Evolutionary conservation across 1,140 invertebrate genomes (phyloP).

Genomic region (Drosophila ironensis): DNA sequence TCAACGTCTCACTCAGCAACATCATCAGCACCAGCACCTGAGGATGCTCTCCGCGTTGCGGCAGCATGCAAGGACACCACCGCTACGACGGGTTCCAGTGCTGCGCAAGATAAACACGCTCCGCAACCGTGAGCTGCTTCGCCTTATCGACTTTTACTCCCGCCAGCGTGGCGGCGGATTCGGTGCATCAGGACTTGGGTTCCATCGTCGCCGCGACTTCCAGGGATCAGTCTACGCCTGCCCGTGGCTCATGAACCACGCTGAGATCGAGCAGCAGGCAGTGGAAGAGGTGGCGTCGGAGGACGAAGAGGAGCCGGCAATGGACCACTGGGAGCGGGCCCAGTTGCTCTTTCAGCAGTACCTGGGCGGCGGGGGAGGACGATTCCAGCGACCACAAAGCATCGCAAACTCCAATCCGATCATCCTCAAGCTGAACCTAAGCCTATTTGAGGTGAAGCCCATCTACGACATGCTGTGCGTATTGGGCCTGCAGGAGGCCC

Average conservation of each 20-base stretch:
- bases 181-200: neutral
- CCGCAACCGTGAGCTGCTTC: neutral
- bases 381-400: neutral
- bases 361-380: neutral
- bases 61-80: neutral
- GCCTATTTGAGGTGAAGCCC: neutral
- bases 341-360: slow-evolving; percentile 23
- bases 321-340: slow-evolving; percentile 9
- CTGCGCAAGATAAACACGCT: neutral
- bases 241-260: neutral
- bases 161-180: neutral
- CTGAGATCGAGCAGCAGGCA: neutral
- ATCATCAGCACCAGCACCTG: neutral
- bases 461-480: neutral
- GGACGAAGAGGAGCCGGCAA: neutral
- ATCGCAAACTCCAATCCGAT: neutral
- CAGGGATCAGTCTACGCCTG: neutral
- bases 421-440: neutral
- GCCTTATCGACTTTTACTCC: slow-evolving; percentile 18
- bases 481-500: neutral
- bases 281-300: neutral
- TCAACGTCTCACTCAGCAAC: neutral
- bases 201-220: neutral
- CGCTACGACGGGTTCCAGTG: neutral
- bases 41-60: neutral